Percentiles rank a stretch among this genome's conserved stretches.
Conservation (phyloP, 2,888 invertebrate genomes). For the Argyresthia goedartella region DNA sequence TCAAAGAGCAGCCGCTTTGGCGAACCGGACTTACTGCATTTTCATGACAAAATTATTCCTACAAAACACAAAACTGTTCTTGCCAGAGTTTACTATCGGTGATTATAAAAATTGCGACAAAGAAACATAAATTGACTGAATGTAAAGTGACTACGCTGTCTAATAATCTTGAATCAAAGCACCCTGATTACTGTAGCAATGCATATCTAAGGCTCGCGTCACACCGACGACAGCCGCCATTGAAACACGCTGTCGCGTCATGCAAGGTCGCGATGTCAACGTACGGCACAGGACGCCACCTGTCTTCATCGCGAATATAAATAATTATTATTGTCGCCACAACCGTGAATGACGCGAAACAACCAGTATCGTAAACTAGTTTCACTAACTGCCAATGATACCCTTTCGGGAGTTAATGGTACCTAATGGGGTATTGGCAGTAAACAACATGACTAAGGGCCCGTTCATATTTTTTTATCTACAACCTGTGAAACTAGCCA, state of each 20-base stretch:
- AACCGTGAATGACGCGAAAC: not conserved
- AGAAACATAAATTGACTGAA: too few species aligned
- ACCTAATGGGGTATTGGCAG: too few species aligned
- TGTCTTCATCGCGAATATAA: slow-evolving; percentile 41
- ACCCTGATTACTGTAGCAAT: too few species aligned
- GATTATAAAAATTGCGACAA: too few species aligned
- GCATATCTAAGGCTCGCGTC: not conserved
- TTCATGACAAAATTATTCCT: slow-evolving; percentile 6
- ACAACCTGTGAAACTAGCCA: too few species aligned
- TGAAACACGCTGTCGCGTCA: slow-evolving; percentile 32
- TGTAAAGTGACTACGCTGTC: too few species aligned
- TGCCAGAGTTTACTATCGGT: too few species aligned
- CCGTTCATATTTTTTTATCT: too few species aligned
- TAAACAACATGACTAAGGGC: too few species aligned
- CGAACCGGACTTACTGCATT: slow-evolving; percentile 9
- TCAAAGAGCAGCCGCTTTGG: slow-evolving; percentile 13
- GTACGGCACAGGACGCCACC: slow-evolving; percentile 57
- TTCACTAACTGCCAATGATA: slow-evolving; percentile 1
- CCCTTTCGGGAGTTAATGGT: too few species aligned
- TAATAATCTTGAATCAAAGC: too few species aligned
- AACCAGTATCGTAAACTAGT: not conserved
- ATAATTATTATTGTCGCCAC: slow-evolving; percentile 32
- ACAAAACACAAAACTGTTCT: not conserved
- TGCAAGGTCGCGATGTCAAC: slow-evolving; percentile 60
- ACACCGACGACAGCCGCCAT: slow-evolving; percentile 36